phyloP scores from a whole-genome alignment of 2,888 invertebrate genomes.

The Thymelicus acteon region DNA sequence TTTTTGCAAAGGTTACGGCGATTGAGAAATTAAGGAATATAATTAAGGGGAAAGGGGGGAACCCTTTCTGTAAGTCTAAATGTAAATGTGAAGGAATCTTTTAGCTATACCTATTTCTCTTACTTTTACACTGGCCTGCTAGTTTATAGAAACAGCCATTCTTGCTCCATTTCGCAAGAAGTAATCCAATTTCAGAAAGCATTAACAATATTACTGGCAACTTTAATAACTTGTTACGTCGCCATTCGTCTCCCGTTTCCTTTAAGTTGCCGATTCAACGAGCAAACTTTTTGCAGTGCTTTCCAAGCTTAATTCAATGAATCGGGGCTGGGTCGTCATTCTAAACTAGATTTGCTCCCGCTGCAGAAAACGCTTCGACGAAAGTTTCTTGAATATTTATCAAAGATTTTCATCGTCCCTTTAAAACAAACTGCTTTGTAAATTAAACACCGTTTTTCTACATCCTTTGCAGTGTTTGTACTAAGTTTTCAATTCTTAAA shows the following conservation, averaged over 20 bases:
- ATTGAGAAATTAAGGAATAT: constrained; percentile 1
- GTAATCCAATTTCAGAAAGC: background rate
- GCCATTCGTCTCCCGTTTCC: constrained; percentile 3
- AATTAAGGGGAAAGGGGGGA: too few species aligned
- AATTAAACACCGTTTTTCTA: background rate
- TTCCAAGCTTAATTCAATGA: constrained; percentile 40
- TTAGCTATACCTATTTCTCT: background rate
- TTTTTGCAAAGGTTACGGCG: background rate
- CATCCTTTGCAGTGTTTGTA: background rate
- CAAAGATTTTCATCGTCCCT: background rate
- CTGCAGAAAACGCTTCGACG: constrained; percentile 23
- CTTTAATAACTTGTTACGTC: constrained; percentile 15
- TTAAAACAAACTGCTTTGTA: background rate
- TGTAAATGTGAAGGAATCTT: background rate
- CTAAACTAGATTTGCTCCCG: constrained; percentile 37
- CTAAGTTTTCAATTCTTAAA: too few species aligned
- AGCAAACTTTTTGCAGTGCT: constrained; percentile 39
- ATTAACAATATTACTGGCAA: constrained; percentile 15
- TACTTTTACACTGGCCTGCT: too few species aligned
- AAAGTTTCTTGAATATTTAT: constrained; percentile 8
- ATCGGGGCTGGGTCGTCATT: constrained; percentile 32
- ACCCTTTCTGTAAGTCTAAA: background rate
- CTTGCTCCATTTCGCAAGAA: background rate
- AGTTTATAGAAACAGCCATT: background rate
- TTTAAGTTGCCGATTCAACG: constrained; percentile 27